Percentiles rank a stretch among this genome's conserved stretches.
Conservation (phyloP, 1,140 invertebrate species). For the Druon quercuslanigerum region DNA sequence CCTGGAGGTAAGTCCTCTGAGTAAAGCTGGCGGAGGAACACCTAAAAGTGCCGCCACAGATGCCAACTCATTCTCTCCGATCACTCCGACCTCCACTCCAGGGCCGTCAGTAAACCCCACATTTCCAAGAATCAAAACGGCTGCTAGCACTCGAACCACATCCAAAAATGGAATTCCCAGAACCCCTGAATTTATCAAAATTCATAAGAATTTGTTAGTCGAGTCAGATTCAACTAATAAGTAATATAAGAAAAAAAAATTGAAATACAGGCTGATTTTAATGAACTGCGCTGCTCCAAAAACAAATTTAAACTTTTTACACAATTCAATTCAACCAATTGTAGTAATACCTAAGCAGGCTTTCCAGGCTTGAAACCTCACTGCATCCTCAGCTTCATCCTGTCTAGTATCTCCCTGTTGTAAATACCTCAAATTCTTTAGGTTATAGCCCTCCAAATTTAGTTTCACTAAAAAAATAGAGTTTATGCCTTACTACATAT, state of each 20-base stretch:
- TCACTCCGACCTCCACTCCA: slow-evolving; percentile 84
- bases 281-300: too few species aligned
- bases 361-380: slow-evolving; percentile 91
- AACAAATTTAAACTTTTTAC: neutral
- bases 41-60: slow-evolving; percentile 90
- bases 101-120: slow-evolving; percentile 89
- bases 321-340: neutral
- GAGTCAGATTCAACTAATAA: neutral
- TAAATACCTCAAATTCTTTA: slow-evolving; percentile 87
- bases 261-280: too few species aligned
- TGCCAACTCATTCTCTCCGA: slow-evolving; percentile 86
- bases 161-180: slow-evolving; percentile 95
- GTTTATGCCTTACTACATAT: neutral
- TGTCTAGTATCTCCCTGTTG: slow-evolving; percentile 85
- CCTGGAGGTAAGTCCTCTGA: slow-evolving; percentile 87
- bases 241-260: too few species aligned
- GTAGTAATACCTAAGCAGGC: slow-evolving; percentile 82
- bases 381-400: slow-evolving; percentile 86
- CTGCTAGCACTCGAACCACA: slow-evolving; percentile 92
- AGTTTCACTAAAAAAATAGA: slow-evolving; percentile 78
- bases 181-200: slow-evolving; percentile 76
- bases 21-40: slow-evolving; percentile 84
- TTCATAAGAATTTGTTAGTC: slow-evolving; percentile 6
- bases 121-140: slow-evolving; percentile 93
- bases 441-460: slow-evolving; percentile 88